Conservation (phyloP, 1,140 invertebrate genomes). For the Thaumetopoea pityocampa region DNA sequence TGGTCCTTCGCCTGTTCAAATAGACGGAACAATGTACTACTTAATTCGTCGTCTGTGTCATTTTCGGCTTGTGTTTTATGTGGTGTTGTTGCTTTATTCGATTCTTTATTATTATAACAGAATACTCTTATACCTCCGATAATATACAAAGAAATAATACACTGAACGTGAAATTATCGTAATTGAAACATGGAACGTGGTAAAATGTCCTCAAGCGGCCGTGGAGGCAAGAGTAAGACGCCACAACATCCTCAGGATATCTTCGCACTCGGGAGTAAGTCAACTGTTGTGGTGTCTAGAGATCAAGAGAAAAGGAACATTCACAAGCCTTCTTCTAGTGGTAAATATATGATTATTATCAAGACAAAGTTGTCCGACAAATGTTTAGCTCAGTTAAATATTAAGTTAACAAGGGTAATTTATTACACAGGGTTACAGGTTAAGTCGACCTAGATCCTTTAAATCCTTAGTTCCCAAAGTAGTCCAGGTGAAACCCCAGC, state of each 20-base stretch:
- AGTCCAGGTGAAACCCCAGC: too few relatives aligned
- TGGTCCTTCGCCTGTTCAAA: too few relatives aligned
- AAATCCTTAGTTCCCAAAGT: too few relatives aligned
- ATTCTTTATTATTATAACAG: slow-evolving; percentile 6
- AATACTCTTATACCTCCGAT: neutral
- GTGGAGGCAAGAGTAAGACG: slow-evolving; percentile 69
- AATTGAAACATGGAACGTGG: slow-evolving; percentile 54
- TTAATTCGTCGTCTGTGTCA: too few relatives aligned
- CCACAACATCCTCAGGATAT: slow-evolving; percentile 71
- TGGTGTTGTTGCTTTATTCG: neutral
- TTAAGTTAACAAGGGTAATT: too few relatives aligned
- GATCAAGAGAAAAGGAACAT: slow-evolving; percentile 70
- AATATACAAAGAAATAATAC: neutral
- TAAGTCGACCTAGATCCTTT: too few relatives aligned
- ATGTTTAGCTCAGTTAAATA: too few relatives aligned
- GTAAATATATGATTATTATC: slow-evolving; percentile 27
- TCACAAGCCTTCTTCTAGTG: slow-evolving; percentile 68
- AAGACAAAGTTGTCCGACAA: too few relatives aligned
- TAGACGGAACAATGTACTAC: too few relatives aligned
- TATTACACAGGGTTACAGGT: too few relatives aligned
- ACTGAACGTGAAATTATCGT: neutral
- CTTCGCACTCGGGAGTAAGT: slow-evolving; percentile 68
- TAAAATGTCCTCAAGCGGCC: slow-evolving; percentile 63
- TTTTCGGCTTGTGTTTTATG: slow-evolving; percentile 7
- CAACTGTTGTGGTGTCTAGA: slow-evolving; percentile 63